Evolutionary conservation across 2,113 vertebrate species (phyloP).

Genomic region (Tylochromis polylepis): DNA sequence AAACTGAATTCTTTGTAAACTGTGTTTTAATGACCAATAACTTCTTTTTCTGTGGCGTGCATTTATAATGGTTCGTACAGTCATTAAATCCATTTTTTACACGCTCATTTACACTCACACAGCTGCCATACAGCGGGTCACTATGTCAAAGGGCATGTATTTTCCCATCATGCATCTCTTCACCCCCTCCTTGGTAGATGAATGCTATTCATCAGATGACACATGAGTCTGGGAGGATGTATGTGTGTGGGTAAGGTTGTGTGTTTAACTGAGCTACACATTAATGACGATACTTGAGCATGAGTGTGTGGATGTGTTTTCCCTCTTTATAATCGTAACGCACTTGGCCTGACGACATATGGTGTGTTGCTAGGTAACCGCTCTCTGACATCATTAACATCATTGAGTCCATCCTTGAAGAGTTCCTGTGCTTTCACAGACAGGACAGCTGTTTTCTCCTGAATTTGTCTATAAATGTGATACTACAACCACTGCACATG

Average conservation of each 20-base stretch:
- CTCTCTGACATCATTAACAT: conserved; percentile 87
- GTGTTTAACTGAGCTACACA: background rate
- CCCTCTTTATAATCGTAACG: conserved; percentile 46
- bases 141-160: background rate
- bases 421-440: conserved; percentile 77
- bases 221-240: background rate
- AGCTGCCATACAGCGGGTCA: conserved; percentile 1
- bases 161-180: conserved; percentile 16
- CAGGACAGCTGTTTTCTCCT: background rate
- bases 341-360: conserved; percentile 72
- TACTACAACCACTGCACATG: background rate
- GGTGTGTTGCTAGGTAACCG: conserved; percentile 80
- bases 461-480: conserved; percentile 16
- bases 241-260: background rate
- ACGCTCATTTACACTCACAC: background rate
- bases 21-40: background rate
- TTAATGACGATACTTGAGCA: background rate
- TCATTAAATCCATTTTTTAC: background rate
- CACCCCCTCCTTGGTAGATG: conserved; percentile 16
- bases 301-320: background rate
- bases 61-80: background rate
- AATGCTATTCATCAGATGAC: conserved; percentile 51
- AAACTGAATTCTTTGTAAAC: background rate
- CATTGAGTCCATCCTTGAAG: conserved; percentile 72
- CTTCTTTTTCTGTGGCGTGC: background rate